Base-by-base conservation (phyloP, 2,113 vertebrate species). In the Taxidea taxus region DNA sequence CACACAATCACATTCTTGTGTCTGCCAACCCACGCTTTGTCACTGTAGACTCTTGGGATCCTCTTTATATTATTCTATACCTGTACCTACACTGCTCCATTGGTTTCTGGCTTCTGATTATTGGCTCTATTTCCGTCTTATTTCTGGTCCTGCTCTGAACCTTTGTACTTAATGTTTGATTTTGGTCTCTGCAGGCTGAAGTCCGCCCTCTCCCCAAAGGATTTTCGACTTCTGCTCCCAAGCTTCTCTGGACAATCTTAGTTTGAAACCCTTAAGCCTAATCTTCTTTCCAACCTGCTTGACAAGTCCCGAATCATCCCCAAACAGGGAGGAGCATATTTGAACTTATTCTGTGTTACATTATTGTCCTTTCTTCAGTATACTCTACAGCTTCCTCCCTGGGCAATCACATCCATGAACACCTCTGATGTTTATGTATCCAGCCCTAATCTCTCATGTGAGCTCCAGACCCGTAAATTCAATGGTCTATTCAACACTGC, bases 351-450 rank as follows among this genome's bases (percentile, higher is more conserved):
- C 42, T 51, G 14, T 60, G 10, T 78, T 96, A 85, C 12, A 68
- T 86, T 86, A 34, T 44, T 92, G 34, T 66, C 58, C 18, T 88
- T 92, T 72, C 37, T 34, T 93, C 25, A 72, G 11, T 51, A 7
- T 47, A 42, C 23, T 85, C 49, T 85, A 93, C 34, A 62, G 64
- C 21, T 44, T 44, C 47, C 23, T 86, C 29, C 14, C 27, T 77
- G 20, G 14, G 37, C 11, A 77, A 68, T 64, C 34, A 70, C 34
- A 87, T 91, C 42, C 31, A 56, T 34, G 70, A 94, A 75, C 15
- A 91, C 8, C 47, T 93, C 29, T 60, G 34, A 90, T 66, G 97
- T 94, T 82, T 56, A 56, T 93, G 9, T 95, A 21, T 94, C n/a
- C 13, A 86, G 13, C 29, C 27, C 12, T 88, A 91, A 83, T 16